phyloP scores from a whole-genome alignment of 1,140 invertebrate genomes.

The Leptopilina clavipes region DNA sequence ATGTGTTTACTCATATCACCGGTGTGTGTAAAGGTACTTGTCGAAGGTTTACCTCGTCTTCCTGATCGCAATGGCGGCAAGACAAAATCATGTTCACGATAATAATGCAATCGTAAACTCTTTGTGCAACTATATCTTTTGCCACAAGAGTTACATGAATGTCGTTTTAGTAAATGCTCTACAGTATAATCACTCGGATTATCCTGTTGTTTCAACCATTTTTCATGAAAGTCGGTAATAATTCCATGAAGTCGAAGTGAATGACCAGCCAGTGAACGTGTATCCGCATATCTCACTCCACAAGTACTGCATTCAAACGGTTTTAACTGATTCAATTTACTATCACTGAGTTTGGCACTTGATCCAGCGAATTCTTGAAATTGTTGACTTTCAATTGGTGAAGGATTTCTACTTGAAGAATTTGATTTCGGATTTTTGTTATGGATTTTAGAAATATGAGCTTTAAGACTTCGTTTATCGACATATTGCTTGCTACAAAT shows the following conservation, averaged over 20 bases:
- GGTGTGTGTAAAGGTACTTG: neutral
- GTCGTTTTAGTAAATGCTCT: constrained; percentile 19
- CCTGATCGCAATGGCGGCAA: neutral
- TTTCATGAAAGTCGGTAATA: constrained; percentile 31
- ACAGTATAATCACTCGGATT: constrained; percentile 16
- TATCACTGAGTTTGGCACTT: neutral
- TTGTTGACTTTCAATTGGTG: neutral
- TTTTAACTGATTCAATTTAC: neutral
- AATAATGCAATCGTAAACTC: constrained; percentile 15
- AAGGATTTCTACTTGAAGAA: neutral
- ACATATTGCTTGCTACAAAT: constrained; percentile 63
- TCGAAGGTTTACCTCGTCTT: neutral
- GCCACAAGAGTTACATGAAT: constrained; percentile 32
- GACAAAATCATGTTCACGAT: neutral
- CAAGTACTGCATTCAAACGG: neutral
- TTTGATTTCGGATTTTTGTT: constrained; percentile 26
- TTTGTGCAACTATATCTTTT: constrained; percentile 18
- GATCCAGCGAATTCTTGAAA: neutral
- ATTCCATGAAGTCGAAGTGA: constrained; percentile 32
- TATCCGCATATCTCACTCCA: neutral
- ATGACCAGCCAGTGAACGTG: neutral
- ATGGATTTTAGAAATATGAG: constrained; percentile 62
- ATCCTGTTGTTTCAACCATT: constrained; percentile 15
- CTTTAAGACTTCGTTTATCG: constrained; percentile 52
- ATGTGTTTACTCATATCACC: constrained; percentile 4